These are phyloP conservation scores for Sus cebifrons DNA, from an alignment of 2,797 vertebrate species.

Conservation along the genomic window DNA sequence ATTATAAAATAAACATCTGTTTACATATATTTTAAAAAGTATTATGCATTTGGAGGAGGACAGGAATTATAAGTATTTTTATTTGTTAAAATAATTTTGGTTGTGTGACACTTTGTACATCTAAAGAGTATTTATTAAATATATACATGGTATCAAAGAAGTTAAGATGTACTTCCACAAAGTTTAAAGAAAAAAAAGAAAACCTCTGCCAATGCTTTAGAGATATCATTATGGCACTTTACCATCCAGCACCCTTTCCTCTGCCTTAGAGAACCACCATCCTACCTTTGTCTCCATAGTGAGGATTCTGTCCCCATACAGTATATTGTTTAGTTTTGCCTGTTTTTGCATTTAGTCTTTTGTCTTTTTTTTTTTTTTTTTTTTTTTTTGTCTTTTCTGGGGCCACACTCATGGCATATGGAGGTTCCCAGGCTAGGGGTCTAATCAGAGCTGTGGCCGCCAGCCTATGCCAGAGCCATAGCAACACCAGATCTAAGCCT, in stretches of 20 bases:
- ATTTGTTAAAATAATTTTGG: neutral
- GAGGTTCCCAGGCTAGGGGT: too few relatives aligned
- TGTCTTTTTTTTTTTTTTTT: too few relatives aligned
- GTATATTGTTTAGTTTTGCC: neutral
- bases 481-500: too few relatives aligned
- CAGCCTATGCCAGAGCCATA: too few relatives aligned
- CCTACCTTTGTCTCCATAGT: neutral
- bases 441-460: too few relatives aligned
- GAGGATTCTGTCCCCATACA: neutral
- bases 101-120: neutral
- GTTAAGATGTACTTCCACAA: neutral
- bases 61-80: neutral
- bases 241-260: neutral
- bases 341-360: neutral
- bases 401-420: too few relatives aligned
- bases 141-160: neutral
- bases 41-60: neutral
- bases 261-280: neutral
- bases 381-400: neutral
- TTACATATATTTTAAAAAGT: neutral
- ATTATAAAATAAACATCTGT: neutral
- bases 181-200: neutral
- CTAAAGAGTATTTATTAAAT: neutral
- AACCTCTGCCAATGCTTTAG: neutral
- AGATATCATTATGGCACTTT: neutral